phyloP scores from a whole-genome alignment of 2,888 invertebrate species.

The Caenorhabditis afra region DNA sequence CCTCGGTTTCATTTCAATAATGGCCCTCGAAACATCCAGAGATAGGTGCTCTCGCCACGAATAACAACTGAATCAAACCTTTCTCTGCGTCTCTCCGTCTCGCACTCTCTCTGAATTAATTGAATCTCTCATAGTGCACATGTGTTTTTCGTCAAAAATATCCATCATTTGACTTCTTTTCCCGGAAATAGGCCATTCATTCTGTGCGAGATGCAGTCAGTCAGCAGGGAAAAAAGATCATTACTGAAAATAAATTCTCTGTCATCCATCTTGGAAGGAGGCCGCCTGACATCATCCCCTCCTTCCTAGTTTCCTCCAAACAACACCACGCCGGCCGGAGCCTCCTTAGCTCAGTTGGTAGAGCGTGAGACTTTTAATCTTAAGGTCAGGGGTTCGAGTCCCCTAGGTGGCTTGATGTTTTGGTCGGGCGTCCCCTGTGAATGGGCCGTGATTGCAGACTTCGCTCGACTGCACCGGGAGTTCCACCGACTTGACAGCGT shows the following conservation, averaged over 20 bases:
- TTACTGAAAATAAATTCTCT: conserved; percentile 12
- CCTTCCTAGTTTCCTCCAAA: background rate
- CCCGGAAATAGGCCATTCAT: conserved; percentile 36
- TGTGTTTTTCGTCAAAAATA: conserved; percentile 43
- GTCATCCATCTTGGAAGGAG: conserved; percentile 4
- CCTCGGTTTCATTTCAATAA: conserved; percentile 36
- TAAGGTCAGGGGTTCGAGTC: conserved; percentile 65
- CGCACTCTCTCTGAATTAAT: conserved; percentile 22
- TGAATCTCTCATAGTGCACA: conserved; percentile 47
- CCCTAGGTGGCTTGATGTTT: conserved; percentile 57
- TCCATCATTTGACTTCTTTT: conserved; percentile 25
- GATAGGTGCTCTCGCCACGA: background rate
- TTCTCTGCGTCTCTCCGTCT: conserved; percentile 9
- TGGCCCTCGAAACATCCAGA: conserved; percentile 1
- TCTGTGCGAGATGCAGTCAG: conserved; percentile 1
- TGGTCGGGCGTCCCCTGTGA: too few relatives aligned
- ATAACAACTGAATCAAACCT: conserved; percentile 19
- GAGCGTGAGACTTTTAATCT: conserved; percentile 74
- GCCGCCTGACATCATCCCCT: conserved; percentile 9
- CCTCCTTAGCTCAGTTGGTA: conserved; percentile 76
- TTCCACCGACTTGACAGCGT: background rate
- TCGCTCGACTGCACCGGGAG: background rate
- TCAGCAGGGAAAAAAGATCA: conserved; percentile 2
- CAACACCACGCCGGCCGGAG: background rate
- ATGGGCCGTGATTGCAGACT: background rate